Conservation (phyloP, 2,888 invertebrate species). For the Cephus sareptanus region DNA sequence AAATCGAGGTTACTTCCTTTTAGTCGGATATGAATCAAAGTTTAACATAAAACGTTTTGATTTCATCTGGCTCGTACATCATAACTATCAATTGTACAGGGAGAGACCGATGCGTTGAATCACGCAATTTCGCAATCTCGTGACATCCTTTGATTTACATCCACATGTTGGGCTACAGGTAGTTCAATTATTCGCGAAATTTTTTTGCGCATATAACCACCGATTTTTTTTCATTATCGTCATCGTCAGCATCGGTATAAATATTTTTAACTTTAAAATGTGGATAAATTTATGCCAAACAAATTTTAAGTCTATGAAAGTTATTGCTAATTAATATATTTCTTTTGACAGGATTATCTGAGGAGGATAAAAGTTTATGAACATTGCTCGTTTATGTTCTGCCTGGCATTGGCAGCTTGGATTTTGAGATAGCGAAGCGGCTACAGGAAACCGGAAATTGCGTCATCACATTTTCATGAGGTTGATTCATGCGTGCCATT, state of each 20-base stretch:
- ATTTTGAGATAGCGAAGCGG: not conserved
- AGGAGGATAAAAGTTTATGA: not conserved
- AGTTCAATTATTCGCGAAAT: not conserved
- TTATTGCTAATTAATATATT: not conserved
- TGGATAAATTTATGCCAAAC: not conserved
- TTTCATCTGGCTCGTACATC: not conserved
- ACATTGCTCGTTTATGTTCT: not conserved
- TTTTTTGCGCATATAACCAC: not conserved
- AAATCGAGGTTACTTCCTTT: not conserved
- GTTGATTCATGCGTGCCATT: constrained; percentile 16
- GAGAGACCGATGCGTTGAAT: not conserved
- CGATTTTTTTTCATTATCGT: not conserved
- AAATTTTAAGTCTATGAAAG: not conserved
- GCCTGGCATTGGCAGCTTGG: not conserved
- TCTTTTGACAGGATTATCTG: not conserved
- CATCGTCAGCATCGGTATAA: not conserved
- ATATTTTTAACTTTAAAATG: not conserved
- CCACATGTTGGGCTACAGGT: not conserved
- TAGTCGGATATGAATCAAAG: not conserved
- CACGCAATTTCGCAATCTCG: not conserved
- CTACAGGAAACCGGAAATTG: constrained; percentile 19
- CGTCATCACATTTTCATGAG: constrained; percentile 20
- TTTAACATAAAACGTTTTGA: not conserved
- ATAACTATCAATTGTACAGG: not conserved
- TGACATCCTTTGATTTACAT: constrained; percentile 1